phyloP scores from a whole-genome alignment of 1,140 invertebrate genomes.

The Drosophila rhopaloa region DNA sequence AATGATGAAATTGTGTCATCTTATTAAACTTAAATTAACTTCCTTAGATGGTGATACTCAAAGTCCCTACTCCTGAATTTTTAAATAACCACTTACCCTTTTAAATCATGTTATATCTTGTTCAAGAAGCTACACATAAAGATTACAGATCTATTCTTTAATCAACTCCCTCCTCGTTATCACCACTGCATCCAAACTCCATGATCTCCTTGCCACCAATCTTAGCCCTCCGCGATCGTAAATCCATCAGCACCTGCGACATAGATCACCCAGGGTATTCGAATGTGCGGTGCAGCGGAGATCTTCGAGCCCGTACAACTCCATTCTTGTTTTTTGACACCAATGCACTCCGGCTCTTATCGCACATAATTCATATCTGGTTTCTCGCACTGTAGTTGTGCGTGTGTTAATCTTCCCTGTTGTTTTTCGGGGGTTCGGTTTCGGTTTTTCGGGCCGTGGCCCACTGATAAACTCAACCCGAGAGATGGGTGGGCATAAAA shows the following conservation, averaged over 20 bases:
- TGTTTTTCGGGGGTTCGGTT: conserved; percentile 24
- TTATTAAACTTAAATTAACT: no score
- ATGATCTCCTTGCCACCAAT: background rate
- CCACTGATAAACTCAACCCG: conserved; percentile 55
- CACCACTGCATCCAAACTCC: no score
- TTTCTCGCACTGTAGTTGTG: conserved; percentile 62
- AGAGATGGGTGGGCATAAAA: conserved; percentile 43
- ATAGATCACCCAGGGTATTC: conserved; percentile 28
- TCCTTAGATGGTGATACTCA: no score
- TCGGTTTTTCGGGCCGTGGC: conserved; percentile 6
- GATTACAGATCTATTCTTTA: no score
- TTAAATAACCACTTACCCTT: no score
- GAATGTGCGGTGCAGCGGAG: conserved; percentile 15
- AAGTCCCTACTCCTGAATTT: no score
- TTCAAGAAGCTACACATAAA: no score
- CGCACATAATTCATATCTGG: conserved; percentile 80
- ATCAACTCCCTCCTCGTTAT: background rate
- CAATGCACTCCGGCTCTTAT: conserved; percentile 75
- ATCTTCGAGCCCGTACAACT: conserved; percentile 11
- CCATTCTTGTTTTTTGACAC: conserved; percentile 71
- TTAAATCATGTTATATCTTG: no score
- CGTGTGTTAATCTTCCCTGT: conserved; percentile 66
- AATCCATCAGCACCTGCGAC: conserved; percentile 16
- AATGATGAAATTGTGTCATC: no score
- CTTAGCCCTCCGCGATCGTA: background rate